A percentile compares a stretch with the other conserved stretches of the same genome.
phyloP scores from a whole-genome alignment of 2,888 invertebrate genomes.

The Drosophila heteroneura region DNA sequence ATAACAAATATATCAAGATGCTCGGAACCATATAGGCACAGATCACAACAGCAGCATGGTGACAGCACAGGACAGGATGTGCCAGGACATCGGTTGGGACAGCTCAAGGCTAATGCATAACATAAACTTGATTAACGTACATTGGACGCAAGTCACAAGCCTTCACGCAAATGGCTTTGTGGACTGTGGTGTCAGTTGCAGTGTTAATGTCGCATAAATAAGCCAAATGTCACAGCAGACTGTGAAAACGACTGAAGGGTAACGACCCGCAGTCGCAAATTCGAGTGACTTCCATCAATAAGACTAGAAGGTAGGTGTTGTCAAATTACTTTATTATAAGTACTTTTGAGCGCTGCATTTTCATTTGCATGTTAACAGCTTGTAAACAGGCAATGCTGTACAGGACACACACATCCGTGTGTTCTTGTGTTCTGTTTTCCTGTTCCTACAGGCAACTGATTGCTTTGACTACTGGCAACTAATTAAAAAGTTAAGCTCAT shows the following conservation, averaged over 20 bases:
- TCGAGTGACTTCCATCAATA: slow-evolving; percentile 39
- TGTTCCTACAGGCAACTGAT: slow-evolving; percentile 51
- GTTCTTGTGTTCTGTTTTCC: slow-evolving; percentile 11
- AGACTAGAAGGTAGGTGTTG: slow-evolving; percentile 18
- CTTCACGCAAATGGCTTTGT: slow-evolving; percentile 5
- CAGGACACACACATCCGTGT: slow-evolving; percentile 22
- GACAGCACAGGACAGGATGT: slow-evolving; percentile 20
- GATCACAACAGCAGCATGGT: slow-evolving; percentile 48
- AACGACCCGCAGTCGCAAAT: slow-evolving; percentile 9
- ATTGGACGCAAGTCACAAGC: slow-evolving; percentile 7
- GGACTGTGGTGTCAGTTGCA: slow-evolving; percentile 32
- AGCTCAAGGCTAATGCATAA: slow-evolving; percentile 58
- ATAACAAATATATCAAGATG: slow-evolving; percentile 40
- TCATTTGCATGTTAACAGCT: slow-evolving; percentile 74
- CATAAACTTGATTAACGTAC: slow-evolving; percentile 65
- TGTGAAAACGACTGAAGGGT: background rate
- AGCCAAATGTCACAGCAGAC: slow-evolving; percentile 22
- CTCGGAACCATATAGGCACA: background rate
- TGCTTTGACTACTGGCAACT: slow-evolving; percentile 73
- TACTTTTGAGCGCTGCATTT: slow-evolving; percentile 47
- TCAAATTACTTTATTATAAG: slow-evolving; percentile 52
- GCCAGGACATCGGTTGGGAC: slow-evolving; percentile 7
- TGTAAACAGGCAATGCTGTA: slow-evolving; percentile 49
- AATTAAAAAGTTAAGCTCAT: slow-evolving; percentile 77
- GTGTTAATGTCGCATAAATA: slow-evolving; percentile 66